Conservation (phyloP, 92 coral and sea anemone genomes). For the Muricea muricata region DNA sequence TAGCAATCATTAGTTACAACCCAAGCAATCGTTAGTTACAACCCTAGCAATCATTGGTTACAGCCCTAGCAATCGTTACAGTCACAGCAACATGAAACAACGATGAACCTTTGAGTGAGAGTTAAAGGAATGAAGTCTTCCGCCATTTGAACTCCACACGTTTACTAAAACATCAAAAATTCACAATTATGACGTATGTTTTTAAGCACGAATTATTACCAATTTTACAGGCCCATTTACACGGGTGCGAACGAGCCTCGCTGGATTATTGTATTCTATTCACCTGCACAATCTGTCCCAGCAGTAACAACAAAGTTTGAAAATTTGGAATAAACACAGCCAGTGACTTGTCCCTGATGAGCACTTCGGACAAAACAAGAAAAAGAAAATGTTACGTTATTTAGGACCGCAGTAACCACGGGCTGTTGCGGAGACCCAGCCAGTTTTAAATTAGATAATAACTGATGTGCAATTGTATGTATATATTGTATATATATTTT, state of each 20-base stretch:
- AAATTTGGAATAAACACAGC: conserved; percentile 94
- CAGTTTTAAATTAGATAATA: no score
- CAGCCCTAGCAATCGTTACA: no score
- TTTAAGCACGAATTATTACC: background rate
- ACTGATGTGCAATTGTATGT: no score
- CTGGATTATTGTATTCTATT: background rate
- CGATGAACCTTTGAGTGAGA: conserved; percentile 33
- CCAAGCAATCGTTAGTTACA: no score
- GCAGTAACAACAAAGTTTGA: conserved; percentile 87
- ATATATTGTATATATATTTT: no score
- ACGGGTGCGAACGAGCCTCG: no score
- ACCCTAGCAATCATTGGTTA: no score
- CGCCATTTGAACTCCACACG: conserved; percentile 79
- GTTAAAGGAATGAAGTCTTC: conserved; percentile 20
- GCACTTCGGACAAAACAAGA: conserved; percentile 74
- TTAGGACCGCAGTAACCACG: no score
- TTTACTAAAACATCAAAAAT: conserved; percentile 66
- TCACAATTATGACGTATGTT: background rate
- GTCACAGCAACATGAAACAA: background rate
- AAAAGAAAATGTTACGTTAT: no score
- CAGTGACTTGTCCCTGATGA: conserved; percentile 95
- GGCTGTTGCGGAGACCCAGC: no score
- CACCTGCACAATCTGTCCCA: conserved; percentile 94
- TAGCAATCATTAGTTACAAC: no score
- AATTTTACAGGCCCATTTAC: background rate